Evolutionary conservation across 1,140 invertebrate species (phyloP), one percentile per base, ranked within the genome.

Genomic region (Lutraria rhynchaena): DNA sequence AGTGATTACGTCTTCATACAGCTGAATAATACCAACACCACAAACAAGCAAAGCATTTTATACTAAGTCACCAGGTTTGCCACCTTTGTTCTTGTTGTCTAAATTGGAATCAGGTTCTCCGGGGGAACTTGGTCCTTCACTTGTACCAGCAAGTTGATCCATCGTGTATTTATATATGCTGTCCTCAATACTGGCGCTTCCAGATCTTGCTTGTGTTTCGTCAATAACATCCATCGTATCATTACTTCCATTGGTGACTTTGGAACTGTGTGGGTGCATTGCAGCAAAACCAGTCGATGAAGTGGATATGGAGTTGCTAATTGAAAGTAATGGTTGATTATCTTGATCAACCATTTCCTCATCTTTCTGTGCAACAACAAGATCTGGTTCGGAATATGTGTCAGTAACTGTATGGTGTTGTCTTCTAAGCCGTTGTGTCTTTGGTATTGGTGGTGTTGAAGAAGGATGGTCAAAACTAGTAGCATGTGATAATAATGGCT

Each of bases 91-190:
- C 31, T 33, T 33, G 22, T 65, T n/a, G n/a, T n/a, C n/a, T 41
- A 41, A 41, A 41, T 41, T 41, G 3, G 29, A 17, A 35, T 17
- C 31, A 27, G 15, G n/a, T 1, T 29, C 29, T 35, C 35, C 27
- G 35, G 37, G 22, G 15, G 15, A 9, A 31, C 44, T n/a, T 46
- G 55, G 5, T 19, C 61, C 27, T 55, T 9, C 4, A 65, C 61
- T 80, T 3, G n/a, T 35, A 55, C 31, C 60, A 13, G 22, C 57
- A 4, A 22, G 27, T 35, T 63, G 60, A 33, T 67, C 35, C 41
- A 53, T 49, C 1, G 46, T 57, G 27, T 37, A 75, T 53, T 55
- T n/a, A 29, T 75, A 57, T 33, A 61, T 61, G 51, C 71, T 75
- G 17, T 75, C 71, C 24, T 75, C 29, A 24, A 75, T 27, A 75